Base-by-base conservation (phyloP, 2,888 invertebrate species). In the Parthenolecanium corni region DNA sequence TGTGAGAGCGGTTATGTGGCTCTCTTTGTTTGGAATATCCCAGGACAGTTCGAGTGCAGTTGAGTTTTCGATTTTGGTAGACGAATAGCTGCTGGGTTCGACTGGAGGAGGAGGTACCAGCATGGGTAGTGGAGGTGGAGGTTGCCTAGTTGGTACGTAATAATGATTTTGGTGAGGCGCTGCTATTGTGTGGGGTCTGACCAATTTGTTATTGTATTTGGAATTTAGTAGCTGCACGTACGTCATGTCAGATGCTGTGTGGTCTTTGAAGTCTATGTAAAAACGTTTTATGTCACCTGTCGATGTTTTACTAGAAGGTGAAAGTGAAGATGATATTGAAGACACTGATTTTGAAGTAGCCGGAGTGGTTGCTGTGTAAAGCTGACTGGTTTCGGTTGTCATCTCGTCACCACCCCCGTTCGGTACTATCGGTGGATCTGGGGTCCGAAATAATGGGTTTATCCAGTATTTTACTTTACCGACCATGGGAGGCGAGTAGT, bases 391-490 rank as follows among this genome's bases (percentile, higher is more conserved):
- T 80, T 65, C 61, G 18, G 67, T 57, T 3, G 65, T 57, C 6
- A 51, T n/a, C 24, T 61, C 61, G 5, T 6, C 31, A 31, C 9
- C 9, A 6, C 31, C 31, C 38, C 49, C 38, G 31, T 23, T 51
- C 12, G 61, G 61, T 21, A 61, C 47, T 49, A 61, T 61, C 21
- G 73, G 70, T 61, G 80, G 77, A 66, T 83, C 81, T 1, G 80
- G 75, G 68, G 81, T 78, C 65, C 78, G 72, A 1, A 75, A 77
- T 67, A 78, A 78, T 1, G 84, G 81, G 49, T 84, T 83, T 20
- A 83, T 80, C 89, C 89, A 89, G 71, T 88, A 89, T 69, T 85
- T 85, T 2, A 89, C 89, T 38, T 82, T 76, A 66, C 87, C 86
- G 42, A 88, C 73, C 2, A 85, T 83, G 1, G 89, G 89, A 0